These are phyloP conservation scores for Girardia tigrina DNA, from an alignment of 2,888 invertebrate species.

Conservation along the genomic window DNA sequence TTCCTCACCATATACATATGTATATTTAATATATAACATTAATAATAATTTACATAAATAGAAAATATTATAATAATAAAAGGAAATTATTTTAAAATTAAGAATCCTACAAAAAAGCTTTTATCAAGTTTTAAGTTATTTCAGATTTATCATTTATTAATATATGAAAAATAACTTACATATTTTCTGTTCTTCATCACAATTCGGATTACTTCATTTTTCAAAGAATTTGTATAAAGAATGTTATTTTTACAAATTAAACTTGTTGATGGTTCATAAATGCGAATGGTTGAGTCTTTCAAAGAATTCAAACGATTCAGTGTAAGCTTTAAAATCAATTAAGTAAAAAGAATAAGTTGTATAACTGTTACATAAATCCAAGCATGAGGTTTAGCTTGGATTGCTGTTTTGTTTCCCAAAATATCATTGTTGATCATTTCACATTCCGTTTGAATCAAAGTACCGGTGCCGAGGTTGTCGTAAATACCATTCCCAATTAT, in stretches of 20 bases:
- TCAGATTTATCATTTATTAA: no score
- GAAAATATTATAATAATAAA: no score
- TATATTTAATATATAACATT: no score
- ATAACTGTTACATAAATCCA: neutral
- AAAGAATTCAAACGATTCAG: neutral
- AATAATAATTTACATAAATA: no score
- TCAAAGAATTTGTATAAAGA: neutral
- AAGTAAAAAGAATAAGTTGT: neutral
- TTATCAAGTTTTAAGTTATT: no score
- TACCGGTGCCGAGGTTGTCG: conserved; percentile 2
- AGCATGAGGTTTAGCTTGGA: neutral
- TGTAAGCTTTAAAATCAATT: neutral
- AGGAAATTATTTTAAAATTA: no score
- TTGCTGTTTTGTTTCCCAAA: neutral
- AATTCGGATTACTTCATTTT: neutral
- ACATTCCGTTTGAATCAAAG: neutral
- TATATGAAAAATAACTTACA: no score
- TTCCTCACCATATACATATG: no score
- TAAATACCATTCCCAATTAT: neutral
- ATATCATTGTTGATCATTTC: conserved; percentile 15
- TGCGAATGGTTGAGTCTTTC: neutral
- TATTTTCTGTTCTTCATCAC: no score
- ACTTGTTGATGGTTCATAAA: neutral
- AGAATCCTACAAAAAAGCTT: no score
- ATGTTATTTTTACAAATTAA: neutral